Percentiles rank a stretch among this genome's conserved stretches.
Conservation (phyloP, 2,113 vertebrate genomes). For the Barbus barbus region DNA sequence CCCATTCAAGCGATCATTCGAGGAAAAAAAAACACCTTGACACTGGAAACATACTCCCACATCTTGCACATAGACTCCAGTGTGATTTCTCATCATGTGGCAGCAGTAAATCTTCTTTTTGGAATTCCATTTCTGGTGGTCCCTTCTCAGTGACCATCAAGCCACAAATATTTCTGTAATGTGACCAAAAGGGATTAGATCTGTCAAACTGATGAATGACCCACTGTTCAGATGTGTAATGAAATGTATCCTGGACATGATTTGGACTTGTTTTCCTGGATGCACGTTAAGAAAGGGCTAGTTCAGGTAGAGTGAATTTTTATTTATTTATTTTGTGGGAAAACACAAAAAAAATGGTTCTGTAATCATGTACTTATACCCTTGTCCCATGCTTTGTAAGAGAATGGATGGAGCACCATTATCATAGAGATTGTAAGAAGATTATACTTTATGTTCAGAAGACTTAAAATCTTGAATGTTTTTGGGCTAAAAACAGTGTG, state of each 20-base stretch:
- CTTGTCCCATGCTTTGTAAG: background rate
- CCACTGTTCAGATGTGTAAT: slow-evolving; percentile 27
- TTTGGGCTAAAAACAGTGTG: background rate
- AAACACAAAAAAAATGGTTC: slow-evolving; percentile 4
- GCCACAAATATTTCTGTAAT: slow-evolving; percentile 49
- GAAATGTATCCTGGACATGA: slow-evolving; percentile 31
- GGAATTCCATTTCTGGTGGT: slow-evolving; percentile 17
- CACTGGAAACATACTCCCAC: slow-evolving; percentile 22
- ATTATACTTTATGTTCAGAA: background rate
- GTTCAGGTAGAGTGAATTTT: background rate
- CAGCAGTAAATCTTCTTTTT: slow-evolving; percentile 47
- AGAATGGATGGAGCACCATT: background rate
- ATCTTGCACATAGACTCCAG: background rate
- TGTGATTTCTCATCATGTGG: slow-evolving; percentile 20
- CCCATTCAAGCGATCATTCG: slow-evolving; percentile 20
- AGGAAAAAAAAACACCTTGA: slow-evolving; percentile 11
- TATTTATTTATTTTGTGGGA: background rate
- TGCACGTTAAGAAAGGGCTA: background rate
- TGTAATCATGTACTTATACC: background rate
- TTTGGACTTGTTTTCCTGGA: slow-evolving; percentile 4
- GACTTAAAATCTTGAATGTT: background rate
- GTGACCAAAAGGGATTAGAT: slow-evolving; percentile 47
- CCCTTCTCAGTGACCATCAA: slow-evolving; percentile 1
- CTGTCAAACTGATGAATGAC: slow-evolving; percentile 45
- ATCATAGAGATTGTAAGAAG: background rate